phyloP scores from a whole-genome alignment of 2,797 vertebrate species.

The Loris lydekkerianus region DNA sequence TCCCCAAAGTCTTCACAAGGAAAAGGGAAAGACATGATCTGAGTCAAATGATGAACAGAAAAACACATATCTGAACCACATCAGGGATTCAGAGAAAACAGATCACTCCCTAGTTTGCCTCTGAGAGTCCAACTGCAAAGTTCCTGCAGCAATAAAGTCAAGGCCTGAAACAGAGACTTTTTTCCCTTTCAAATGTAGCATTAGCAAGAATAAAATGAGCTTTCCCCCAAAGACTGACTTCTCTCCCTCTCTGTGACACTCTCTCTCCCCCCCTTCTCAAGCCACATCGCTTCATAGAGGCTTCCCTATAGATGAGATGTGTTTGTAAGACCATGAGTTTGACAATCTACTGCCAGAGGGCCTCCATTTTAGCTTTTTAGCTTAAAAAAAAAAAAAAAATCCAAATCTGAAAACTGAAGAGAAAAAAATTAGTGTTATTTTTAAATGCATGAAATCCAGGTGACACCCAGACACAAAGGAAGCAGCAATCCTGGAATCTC shows the following conservation, averaged over 20 bases:
- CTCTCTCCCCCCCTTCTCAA: not conserved
- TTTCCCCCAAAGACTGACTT: not conserved
- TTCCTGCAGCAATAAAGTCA: not conserved
- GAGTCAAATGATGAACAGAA: not conserved
- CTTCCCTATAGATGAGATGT: not conserved
- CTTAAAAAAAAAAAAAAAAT: not conserved
- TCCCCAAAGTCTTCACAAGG: not conserved
- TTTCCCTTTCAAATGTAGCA: not conserved
- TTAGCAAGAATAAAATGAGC: not conserved
- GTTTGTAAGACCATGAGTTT: slow-evolving; percentile 3
- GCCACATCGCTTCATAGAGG: not conserved
- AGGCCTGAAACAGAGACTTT: not conserved
- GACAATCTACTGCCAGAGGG: not conserved
- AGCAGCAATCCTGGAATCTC: not conserved
- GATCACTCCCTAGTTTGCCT: not conserved
- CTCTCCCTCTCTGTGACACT: not conserved
- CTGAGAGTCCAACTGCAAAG: not conserved
- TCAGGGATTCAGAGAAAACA: not conserved
- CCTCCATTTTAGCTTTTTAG: not conserved
- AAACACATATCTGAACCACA: not conserved
- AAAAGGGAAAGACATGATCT: not conserved
- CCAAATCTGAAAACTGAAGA: not conserved
- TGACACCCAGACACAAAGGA: not conserved
- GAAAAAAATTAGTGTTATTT: slow-evolving; percentile 46
- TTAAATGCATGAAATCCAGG: not conserved